Evolutionary conservation across 1,140 invertebrate genomes (phyloP).

Genomic region (Pseudomyrmex pallidus): DNA sequence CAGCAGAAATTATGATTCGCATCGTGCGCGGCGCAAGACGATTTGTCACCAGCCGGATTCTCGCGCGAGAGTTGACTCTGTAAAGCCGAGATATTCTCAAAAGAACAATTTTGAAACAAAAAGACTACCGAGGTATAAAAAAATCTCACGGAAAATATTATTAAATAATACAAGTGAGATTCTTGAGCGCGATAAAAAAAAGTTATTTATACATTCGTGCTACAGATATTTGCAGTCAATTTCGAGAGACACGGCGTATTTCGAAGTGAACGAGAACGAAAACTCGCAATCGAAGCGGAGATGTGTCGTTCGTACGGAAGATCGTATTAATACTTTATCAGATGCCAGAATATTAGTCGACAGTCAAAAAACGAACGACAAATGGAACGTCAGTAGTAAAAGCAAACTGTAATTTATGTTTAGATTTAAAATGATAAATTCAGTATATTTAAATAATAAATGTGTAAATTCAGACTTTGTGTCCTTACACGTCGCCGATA

Average conservation of each 20-base stretch:
- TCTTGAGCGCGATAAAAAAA: not conserved
- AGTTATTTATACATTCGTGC: not conserved
- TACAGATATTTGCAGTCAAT: slow-evolving; percentile 64
- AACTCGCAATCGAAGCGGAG: not conserved
- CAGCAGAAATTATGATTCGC: slow-evolving; percentile 58
- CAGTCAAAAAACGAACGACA: slow-evolving; percentile 6
- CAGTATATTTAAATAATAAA: not conserved
- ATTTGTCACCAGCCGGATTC: slow-evolving; percentile 1
- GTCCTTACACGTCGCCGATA: slow-evolving; percentile 40
- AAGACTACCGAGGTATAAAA: slow-evolving; percentile 66
- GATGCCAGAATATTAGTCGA: slow-evolving; percentile 41
- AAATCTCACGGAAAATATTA: not conserved
- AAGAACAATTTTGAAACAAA: slow-evolving; percentile 61
- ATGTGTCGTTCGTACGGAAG: slow-evolving; percentile 22
- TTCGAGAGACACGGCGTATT: slow-evolving; percentile 66
- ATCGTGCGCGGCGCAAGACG: slow-evolving; percentile 38
- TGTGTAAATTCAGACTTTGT: slow-evolving; percentile 31
- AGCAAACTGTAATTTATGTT: not conserved
- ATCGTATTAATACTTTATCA: slow-evolving; percentile 61
- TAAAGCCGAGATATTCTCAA: slow-evolving; percentile 9
- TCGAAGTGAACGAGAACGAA: slow-evolving; percentile 72
- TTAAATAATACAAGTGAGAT: not conserved
- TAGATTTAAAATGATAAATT: not conserved
- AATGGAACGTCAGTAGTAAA: slow-evolving; percentile 56
- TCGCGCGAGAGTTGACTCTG: not conserved